These are phyloP conservation scores for Ceuthmochares aereus DNA, from an alignment of 2,113 vertebrate genomes.

Conservation along the genomic window DNA sequence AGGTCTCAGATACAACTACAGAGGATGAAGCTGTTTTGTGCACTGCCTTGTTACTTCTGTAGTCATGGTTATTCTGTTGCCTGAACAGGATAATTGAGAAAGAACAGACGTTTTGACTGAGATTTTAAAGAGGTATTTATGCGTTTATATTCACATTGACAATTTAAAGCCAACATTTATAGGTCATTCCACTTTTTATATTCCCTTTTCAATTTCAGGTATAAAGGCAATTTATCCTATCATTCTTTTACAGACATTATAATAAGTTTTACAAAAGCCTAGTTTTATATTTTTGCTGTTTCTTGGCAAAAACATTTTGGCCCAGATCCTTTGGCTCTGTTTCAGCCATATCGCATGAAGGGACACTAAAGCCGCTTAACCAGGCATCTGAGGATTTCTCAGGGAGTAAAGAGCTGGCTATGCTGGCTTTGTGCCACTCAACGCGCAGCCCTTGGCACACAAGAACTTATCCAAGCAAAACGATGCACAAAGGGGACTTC, in stretches of 20 bases:
- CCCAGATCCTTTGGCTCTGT: background rate
- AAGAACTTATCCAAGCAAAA: background rate
- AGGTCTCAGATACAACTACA: background rate
- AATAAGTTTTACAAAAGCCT: background rate
- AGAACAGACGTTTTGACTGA: background rate
- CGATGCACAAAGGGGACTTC: background rate
- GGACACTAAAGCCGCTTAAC: background rate
- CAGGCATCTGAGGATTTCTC: background rate
- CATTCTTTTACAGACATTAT: background rate
- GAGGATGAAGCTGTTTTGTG: background rate
- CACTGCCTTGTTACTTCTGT: background rate
- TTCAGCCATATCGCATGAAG: background rate
- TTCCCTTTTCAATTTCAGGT: background rate
- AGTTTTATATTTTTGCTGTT: background rate
- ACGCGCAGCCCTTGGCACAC: background rate
- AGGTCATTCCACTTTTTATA: background rate
- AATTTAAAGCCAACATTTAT: constrained; percentile 23
- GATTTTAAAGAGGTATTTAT: constrained; percentile 32
- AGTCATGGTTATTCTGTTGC: background rate
- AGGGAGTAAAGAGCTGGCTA: background rate
- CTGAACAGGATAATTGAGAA: background rate
- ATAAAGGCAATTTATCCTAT: background rate
- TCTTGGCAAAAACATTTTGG: constrained; percentile 32
- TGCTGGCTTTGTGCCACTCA: background rate
- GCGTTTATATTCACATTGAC: constrained; percentile 32